Conservation (phyloP, 2,797 vertebrate species). For the Anniella stebbinsi region DNA sequence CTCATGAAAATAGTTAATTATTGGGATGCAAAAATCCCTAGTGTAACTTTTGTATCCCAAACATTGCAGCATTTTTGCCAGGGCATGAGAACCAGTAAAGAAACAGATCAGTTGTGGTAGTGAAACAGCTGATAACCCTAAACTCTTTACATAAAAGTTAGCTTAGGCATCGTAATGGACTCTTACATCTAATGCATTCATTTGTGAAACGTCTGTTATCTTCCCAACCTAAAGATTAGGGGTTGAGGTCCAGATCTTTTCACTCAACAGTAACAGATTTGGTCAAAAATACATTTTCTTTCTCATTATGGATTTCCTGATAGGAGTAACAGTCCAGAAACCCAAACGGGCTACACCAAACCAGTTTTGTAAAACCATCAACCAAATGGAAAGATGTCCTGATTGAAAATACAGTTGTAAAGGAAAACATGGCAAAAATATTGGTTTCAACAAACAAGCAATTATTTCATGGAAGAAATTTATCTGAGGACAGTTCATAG, state of each 20-base stretch:
- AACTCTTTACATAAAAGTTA: not conserved
- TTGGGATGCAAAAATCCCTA: conserved; percentile 8
- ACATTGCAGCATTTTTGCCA: conserved; percentile 29
- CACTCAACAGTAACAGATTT: not conserved
- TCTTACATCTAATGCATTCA: not conserved
- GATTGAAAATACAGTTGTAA: not conserved
- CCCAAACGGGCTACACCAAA: not conserved
- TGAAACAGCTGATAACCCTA: not conserved
- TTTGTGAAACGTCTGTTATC: not conserved
- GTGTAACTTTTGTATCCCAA: not conserved
- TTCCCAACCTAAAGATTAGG: not conserved
- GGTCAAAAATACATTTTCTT: not conserved
- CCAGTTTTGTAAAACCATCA: not conserved
- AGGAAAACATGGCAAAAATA: not conserved
- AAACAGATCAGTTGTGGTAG: not conserved
- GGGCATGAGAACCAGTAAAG: not conserved
- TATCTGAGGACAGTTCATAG: not conserved
- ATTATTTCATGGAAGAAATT: not conserved
- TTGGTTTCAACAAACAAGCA: not conserved
- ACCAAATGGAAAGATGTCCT: not conserved
- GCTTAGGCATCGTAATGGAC: not conserved
- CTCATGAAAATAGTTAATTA: not conserved
- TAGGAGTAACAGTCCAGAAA: not conserved
- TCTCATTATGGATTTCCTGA: not conserved
- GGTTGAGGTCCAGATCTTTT: not conserved